Evolutionary conservation across 1,140 invertebrate species (phyloP), one percentile per base, ranked within the genome.

Genomic region (Drosophila bocki): DNA sequence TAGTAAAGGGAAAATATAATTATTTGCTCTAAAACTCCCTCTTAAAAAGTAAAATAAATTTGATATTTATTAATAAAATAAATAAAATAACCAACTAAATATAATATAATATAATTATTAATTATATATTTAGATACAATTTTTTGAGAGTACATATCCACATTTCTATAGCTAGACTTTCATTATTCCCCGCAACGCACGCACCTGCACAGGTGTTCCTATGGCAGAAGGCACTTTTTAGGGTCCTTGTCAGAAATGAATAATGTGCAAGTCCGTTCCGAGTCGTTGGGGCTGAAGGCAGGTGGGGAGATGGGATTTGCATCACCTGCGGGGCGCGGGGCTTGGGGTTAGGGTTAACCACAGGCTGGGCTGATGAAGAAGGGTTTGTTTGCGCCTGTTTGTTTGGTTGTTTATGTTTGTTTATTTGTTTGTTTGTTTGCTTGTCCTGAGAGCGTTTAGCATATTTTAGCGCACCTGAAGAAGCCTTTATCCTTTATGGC

Each of bases 401-500:
- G 26, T 58, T 37, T n/a, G 29, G 22, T 51, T 57, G 26, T 58
- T 37, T 13, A 32, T 51, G 51, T 37, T 54, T 37, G 13, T 37
- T 33, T 72, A 19, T 44, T 59, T 37, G 53, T 17, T 53, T 13
- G n/a, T 33, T 47, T 53, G 19, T 35, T 44, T 29, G 26, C 26
- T 65, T 50, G 53, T 32, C 56, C 35, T 72, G 70, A 51, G 67
- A 72, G 53, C 54, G 32, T 72, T 72, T 72, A 72, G 70, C 70
- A 72, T 72, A 72, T 72, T 72, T 72, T 45, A 44, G 11, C 44
- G 19, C 22, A 15, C 22, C 29, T 13, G 53, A 51, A 51, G 58
- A 72, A 59, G 51, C 54, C 53, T 72, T 69, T 48, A 57, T 69
- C 35, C 50, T 69, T 72, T 44, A 32, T 50, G 53, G 22, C 32